Conservation (phyloP, 2,113 vertebrate genomes). For the Hyla sarda region DNA sequence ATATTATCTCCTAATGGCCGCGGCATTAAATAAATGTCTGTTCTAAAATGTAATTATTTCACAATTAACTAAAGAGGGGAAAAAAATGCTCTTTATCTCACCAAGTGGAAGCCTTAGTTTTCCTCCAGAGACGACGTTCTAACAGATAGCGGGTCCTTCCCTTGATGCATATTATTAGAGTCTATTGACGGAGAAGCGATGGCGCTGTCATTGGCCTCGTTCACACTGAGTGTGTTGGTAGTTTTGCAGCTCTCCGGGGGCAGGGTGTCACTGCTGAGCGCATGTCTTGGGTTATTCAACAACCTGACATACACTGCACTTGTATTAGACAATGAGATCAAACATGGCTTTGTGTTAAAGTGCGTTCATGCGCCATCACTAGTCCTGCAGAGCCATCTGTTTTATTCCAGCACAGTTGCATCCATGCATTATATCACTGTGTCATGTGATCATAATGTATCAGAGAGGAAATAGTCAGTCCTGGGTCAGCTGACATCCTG, state of each 20-base stretch:
- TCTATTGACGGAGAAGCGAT: slow-evolving; percentile 94
- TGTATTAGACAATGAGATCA: neutral
- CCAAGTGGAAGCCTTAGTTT: slow-evolving; percentile 69
- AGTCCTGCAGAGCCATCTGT: too few species aligned
- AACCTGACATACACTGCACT: slow-evolving; percentile 50
- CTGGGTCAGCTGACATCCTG: too few species aligned
- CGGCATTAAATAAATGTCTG: slow-evolving; percentile 71
- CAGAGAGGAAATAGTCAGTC: too few species aligned
- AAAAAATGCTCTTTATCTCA: slow-evolving; percentile 63
- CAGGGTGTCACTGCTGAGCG: slow-evolving; percentile 76
- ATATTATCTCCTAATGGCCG: slow-evolving; percentile 65
- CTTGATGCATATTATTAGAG: slow-evolving; percentile 92
- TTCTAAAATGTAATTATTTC: slow-evolving; percentile 80
- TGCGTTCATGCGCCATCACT: too few species aligned
- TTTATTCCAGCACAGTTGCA: too few species aligned
- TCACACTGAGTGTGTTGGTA: slow-evolving; percentile 91
- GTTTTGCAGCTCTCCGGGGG: slow-evolving; percentile 80
- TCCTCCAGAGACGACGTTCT: slow-evolving; percentile 79
- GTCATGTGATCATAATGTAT: too few species aligned
- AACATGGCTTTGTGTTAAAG: too few species aligned
- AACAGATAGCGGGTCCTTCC: slow-evolving; percentile 85
- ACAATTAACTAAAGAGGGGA: slow-evolving; percentile 74
- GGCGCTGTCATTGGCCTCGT: slow-evolving; percentile 94
- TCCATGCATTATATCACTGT: too few species aligned
- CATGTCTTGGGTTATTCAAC: slow-evolving; percentile 58